phyloP scores from a whole-genome alignment of 2,888 invertebrate genomes.

The Nomada ferruginata region DNA sequence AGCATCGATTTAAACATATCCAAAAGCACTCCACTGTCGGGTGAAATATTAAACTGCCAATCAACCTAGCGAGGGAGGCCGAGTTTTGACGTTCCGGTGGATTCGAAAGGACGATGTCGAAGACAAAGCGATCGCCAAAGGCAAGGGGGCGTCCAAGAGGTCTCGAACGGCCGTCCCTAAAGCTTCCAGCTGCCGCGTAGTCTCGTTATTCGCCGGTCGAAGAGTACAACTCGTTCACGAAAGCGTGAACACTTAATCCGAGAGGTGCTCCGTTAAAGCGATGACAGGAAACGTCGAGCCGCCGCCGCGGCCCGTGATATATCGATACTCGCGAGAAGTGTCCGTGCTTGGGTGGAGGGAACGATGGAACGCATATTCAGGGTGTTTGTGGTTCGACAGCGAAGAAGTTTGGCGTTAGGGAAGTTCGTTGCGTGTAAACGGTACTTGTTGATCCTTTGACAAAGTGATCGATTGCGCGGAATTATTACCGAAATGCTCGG shows the following conservation, averaged over 20 bases:
- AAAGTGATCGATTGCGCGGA: conserved; percentile 34
- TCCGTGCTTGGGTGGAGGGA: conserved; percentile 44
- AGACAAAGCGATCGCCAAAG: conserved; percentile 43
- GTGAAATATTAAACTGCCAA: conserved; percentile 12
- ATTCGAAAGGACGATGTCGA: conserved; percentile 33
- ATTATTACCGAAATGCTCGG: conserved; percentile 38
- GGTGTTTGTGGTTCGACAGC: conserved; percentile 67
- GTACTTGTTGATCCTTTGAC: conserved; percentile 80
- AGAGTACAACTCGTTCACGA: conserved; percentile 74
- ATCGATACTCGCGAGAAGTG: conserved; percentile 71
- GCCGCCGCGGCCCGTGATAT: conserved; percentile 72
- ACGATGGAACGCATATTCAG: conserved; percentile 60
- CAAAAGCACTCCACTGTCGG: neutral
- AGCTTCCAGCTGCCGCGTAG: conserved; percentile 44
- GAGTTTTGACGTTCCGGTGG: conserved; percentile 36
- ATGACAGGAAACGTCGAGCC: conserved; percentile 80
- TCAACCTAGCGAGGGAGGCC: neutral
- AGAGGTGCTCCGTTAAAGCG: conserved; percentile 81
- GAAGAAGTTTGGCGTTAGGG: conserved; percentile 54
- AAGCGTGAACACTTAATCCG: conserved; percentile 79
- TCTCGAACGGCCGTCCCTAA: conserved; percentile 40
- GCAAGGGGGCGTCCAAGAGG: conserved; percentile 38
- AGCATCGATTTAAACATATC: too few species aligned
- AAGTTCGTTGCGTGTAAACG: conserved; percentile 55
- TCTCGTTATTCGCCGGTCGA: conserved; percentile 70